Evolutionary conservation across 2,113 vertebrate genomes (phyloP), one percentile per base, ranked within the genome.

Genomic region (Leucopternis melanops): DNA sequence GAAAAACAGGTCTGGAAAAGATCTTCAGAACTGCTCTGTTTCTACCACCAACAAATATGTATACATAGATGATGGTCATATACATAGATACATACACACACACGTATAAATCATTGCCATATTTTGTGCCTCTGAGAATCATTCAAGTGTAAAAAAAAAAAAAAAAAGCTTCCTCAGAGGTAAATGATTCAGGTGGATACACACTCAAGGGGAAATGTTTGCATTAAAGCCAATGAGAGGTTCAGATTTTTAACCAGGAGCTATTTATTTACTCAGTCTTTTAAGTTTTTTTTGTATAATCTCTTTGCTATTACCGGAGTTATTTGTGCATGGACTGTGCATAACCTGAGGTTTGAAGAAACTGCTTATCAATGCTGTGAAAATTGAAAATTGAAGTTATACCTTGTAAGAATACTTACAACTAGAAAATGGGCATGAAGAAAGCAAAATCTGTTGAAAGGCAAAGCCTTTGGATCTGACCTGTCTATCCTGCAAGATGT

Each of bases 311-410:
- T 86, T 92, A 62, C 21, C 16, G 38, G 49, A 82, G 71, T 71
- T 88, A 67, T 93, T 93, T 90, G 55, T 90, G 85, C 93, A 67
- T 20, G 47, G 50, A 29, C 63, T 83, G 67, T 93, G 75, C 59
- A 55, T 83, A 78, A 88, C 86, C 54, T 26, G 16, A 18, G 26
- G 54, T 66, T 73, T 93, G 50, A 58, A 58, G 62, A 83, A 96
- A 90, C 81, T 77, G 6, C 71, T 92, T 90, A 38, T n/a, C 29
- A 65, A 19, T 0, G 0, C 54, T 65, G 74, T 86, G 79, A 81
- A 91, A 94, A 83, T 5, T 79, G 80, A 86, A 86, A 83, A 81
- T 55, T 42, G 40, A 80, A 89, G 42, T 44, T 5, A 79, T 70
- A n/a, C 42, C 22, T 86, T 70, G 36, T 69, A 77, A 86, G 42